phyloP scores from a whole-genome alignment of 2,113 vertebrate species.

The Garra rufa region DNA sequence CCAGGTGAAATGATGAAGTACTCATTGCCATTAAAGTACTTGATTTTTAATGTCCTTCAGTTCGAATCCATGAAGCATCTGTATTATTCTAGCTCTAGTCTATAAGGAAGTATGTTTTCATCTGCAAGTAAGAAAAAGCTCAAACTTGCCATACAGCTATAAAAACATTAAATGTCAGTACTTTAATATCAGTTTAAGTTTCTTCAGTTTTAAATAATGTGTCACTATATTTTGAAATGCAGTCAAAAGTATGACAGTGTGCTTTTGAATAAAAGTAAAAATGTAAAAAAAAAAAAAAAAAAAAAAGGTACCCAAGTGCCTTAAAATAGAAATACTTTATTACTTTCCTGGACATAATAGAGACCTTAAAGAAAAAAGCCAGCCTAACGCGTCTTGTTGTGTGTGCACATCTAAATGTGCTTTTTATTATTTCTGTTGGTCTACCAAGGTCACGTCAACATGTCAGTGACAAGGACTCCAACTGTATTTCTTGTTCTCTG shows the following conservation, averaged over 20 bases:
- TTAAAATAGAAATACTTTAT: neutral
- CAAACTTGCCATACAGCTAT: neutral
- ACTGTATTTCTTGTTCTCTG: neutral
- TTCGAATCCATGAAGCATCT: neutral
- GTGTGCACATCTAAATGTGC: neutral
- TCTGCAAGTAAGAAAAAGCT: neutral
- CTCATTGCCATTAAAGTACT: neutral
- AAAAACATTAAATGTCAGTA: neutral
- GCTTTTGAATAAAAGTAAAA: neutral
- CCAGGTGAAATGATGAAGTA: neutral
- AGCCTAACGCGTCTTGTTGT: neutral
- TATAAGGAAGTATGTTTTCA: neutral
- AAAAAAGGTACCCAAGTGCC: neutral
- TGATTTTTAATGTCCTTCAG: neutral
- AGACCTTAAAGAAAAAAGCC: conserved; percentile 1
- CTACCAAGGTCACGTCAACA: neutral
- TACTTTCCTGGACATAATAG: neutral
- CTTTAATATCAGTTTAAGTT: neutral
- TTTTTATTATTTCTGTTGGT: conserved; percentile 17
- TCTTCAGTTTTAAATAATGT: neutral
- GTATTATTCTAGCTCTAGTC: neutral
- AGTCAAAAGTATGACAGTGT: neutral
- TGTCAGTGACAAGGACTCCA: neutral
- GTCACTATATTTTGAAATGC: neutral
- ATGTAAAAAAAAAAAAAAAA: neutral